Base-by-base conservation (phyloP, 2,113 vertebrate genomes). In the Heteronetta atricapilla region DNA sequence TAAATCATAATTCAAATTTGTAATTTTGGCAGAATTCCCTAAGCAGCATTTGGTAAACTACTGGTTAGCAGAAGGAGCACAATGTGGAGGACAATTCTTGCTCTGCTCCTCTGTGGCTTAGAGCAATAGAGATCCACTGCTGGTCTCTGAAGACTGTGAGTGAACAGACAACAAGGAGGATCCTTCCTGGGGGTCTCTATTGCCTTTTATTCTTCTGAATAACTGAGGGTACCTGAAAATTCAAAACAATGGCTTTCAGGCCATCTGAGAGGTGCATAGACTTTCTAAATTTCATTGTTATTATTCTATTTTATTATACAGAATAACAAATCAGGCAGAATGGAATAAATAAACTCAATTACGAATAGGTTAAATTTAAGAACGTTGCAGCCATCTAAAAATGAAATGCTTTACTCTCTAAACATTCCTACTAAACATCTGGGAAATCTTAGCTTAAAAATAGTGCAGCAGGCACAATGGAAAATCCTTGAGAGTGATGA, bases 401-500 rank as follows among this genome's bases (percentile, higher is more conserved):
- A 89, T 79, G 10, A 82, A 96, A 91, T 84, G 14, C 44, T 76
- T 94, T 84, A 62, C 74, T 92, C 48, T 78, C 58, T 88, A 84
- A 96, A 90, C 86, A 82, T 93, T 97, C 90, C 66, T 95, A 44
- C 86, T 79, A 94, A 90, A 96, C 92, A 96, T 96, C 95, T 97
- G 96, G 95, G 94, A 96, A 92, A 84, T 93, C 86, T 95, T 96
- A 96, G 77, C 77, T 82, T 94, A 89, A 92, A 96, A 96, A 93
- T 59, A 87, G 86, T 82, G 74, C 66, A 88, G 86, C 83, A 95
- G 83, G 80, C 93, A 92, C 95, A 95, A 96, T 96, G 94, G 93
- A 96, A 96, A 96, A 96, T 94, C 93, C 77, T 89, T 96, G 83
- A 94, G 88, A 92, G 92, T 73, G 93, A 88, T 96, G 95, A 95